A percentile compares a stretch with the other conserved stretches of the same genome.
These are phyloP conservation scores for Hylaeus anthracinus DNA, from an alignment of 1,140 invertebrate species.

Conservation along the genomic window DNA sequence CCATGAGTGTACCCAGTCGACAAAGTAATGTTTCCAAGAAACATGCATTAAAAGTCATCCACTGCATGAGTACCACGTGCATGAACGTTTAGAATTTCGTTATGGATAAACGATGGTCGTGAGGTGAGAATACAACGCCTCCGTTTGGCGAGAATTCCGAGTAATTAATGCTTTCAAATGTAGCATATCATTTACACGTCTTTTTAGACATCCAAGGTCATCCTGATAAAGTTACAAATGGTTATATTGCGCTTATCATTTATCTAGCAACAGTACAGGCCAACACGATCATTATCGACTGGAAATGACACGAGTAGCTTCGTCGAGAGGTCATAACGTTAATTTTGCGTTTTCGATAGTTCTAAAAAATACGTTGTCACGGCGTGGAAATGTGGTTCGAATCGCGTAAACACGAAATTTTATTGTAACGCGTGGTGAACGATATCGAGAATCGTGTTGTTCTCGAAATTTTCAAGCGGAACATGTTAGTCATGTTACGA, in stretches of 20 bases:
- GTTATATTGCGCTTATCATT: neutral
- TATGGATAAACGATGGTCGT: neutral
- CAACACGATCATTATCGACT: neutral
- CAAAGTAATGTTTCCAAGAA: neutral
- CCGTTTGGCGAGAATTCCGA: neutral
- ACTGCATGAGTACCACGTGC: no score
- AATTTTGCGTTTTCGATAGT: neutral
- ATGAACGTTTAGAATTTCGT: neutral
- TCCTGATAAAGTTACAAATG: neutral
- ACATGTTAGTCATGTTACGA: neutral
- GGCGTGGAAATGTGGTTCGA: no score
- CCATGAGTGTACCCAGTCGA: neutral
- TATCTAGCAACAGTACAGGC: neutral
- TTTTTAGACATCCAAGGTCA: neutral
- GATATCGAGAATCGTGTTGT: neutral
- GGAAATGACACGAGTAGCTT: conserved; percentile 11
- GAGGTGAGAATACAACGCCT: neutral
- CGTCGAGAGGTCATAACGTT: neutral
- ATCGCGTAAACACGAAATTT: neutral
- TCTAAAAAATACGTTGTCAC: conserved; percentile 27
- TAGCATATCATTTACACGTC: neutral
- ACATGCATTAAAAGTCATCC: neutral
- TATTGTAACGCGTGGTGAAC: neutral
- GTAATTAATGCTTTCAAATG: neutral
- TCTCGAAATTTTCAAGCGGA: conserved; percentile 8